A percentile compares a stretch with the other conserved stretches of the same genome.
phyloP scores from a whole-genome alignment of 1,140 invertebrate species.

The Lethocerus indicus region DNA sequence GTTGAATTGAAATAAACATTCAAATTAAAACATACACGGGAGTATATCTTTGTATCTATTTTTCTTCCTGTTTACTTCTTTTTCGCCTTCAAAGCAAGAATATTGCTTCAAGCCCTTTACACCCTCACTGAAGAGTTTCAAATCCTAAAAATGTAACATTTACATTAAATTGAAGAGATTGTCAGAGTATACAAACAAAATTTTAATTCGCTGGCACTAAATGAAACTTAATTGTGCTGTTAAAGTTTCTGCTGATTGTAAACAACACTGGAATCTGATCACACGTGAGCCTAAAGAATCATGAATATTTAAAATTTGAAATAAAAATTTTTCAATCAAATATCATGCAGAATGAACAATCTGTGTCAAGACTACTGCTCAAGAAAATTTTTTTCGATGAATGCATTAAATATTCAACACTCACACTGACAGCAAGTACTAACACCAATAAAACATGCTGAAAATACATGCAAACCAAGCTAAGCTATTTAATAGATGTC shows the following conservation, averaged over 20 bases:
- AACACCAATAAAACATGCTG: too few relatives aligned
- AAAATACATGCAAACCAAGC: too few relatives aligned
- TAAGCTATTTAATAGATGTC: too few relatives aligned
- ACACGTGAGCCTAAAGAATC: background rate
- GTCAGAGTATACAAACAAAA: background rate
- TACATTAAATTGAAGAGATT: background rate
- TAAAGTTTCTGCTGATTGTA: too few relatives aligned
- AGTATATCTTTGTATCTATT: slow-evolving; percentile 58
- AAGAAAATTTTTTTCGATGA: too few relatives aligned
- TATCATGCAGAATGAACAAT: too few relatives aligned
- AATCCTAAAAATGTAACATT: slow-evolving; percentile 22
- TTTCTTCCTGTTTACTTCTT: slow-evolving; percentile 41
- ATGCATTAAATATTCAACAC: too few relatives aligned
- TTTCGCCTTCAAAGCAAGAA: slow-evolving; percentile 37
- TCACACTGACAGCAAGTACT: too few relatives aligned
- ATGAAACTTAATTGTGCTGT: background rate
- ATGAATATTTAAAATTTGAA: background rate
- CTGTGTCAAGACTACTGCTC: too few relatives aligned
- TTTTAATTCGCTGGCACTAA: background rate
- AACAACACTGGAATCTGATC: background rate
- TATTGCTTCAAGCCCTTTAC: slow-evolving; percentile 27
- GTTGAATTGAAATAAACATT: too few relatives aligned
- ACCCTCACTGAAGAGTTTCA: slow-evolving; percentile 32
- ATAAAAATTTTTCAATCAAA: background rate
- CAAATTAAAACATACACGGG: slow-evolving; percentile 40